Evolutionary conservation across 2,113 vertebrate genomes (phyloP).

Genomic region (Promerops cafer): DNA sequence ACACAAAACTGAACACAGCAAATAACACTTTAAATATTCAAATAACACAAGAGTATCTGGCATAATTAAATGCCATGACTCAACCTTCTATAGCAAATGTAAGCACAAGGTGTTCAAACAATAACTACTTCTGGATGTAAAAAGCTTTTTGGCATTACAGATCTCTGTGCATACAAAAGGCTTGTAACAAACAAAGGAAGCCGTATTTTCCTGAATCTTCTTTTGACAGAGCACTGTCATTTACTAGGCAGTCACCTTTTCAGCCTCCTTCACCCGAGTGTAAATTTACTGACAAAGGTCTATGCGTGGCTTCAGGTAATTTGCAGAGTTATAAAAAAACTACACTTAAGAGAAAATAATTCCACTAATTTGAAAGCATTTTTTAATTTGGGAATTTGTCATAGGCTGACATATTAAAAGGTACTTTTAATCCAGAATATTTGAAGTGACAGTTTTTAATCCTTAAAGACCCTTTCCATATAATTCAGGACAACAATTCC

Average conservation of each 20-base stretch:
- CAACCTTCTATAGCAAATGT: background rate
- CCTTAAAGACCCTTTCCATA: background rate
- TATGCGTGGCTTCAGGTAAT: background rate
- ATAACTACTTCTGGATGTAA: background rate
- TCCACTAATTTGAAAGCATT: background rate
- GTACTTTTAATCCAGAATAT: background rate
- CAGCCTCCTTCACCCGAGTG: fast-evolving
- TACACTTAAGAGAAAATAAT: background rate
- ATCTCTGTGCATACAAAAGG: background rate
- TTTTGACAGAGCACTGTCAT: background rate
- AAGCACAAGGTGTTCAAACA: background rate
- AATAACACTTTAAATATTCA: background rate
- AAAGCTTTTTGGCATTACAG: background rate
- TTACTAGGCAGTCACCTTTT: background rate
- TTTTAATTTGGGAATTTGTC: background rate
- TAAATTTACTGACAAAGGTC: background rate
- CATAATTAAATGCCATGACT: background rate
- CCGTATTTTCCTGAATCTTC: background rate
- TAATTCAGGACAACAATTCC: background rate
- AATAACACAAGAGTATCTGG: background rate
- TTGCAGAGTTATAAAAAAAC: background rate
- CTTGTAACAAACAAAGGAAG: background rate
- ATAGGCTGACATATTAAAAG: background rate
- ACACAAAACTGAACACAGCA: background rate
- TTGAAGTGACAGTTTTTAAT: background rate